phyloP scores from a whole-genome alignment of 2,113 vertebrate genomes.

The Protobothrops flavoviridis region DNA sequence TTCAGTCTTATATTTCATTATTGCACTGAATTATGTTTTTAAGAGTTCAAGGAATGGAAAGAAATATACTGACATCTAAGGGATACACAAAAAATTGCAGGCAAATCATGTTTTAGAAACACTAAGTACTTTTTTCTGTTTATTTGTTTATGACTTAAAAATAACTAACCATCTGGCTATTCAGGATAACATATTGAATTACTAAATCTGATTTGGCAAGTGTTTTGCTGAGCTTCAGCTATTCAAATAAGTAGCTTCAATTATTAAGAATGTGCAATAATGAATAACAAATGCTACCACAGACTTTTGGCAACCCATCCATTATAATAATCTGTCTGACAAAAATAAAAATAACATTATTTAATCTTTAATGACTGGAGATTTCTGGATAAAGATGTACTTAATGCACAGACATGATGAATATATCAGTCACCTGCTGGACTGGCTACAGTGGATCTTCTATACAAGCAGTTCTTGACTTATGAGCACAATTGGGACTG shows the following conservation, averaged over 20 bases:
- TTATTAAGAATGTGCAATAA: neutral
- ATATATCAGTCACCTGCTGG: neutral
- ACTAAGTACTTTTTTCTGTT: neutral
- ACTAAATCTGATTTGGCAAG: conserved; percentile 11
- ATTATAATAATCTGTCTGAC: neutral
- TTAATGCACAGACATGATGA: neutral
- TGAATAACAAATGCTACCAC: neutral
- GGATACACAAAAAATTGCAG: neutral
- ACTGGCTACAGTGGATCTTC: neutral
- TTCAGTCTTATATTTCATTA: neutral
- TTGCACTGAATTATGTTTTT: neutral
- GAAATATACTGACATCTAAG: conserved; percentile 9
- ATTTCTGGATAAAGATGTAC: neutral
- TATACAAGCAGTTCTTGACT: neutral
- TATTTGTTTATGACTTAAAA: neutral
- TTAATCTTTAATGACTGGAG: neutral
- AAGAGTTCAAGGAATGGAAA: neutral
- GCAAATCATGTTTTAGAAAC: neutral
- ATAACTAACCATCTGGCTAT: neutral
- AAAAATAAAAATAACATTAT: neutral
- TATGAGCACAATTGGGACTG: neutral
- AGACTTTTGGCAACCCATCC: neutral
- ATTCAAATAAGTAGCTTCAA: neutral
- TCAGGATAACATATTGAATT: neutral
- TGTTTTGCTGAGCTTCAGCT: neutral